phyloP scores from a whole-genome alignment of 2,888 invertebrate genomes.

The Dastarcus helophoroides region DNA sequence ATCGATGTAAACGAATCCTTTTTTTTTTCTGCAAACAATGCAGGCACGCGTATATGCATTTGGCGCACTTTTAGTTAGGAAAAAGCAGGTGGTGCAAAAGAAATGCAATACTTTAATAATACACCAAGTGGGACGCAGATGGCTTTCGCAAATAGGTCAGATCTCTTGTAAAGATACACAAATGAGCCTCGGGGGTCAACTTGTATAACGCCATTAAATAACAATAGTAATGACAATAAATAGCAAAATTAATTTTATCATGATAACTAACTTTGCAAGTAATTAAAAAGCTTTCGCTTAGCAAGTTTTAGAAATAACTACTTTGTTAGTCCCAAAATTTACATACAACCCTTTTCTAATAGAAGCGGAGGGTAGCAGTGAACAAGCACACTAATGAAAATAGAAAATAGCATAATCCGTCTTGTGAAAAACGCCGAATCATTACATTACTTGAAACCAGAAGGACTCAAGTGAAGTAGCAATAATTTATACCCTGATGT shows the following conservation, averaged over 20 bases:
- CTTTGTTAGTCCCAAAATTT: no score
- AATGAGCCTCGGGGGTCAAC: no score
- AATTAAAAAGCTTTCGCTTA: no score
- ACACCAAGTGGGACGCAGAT: slow-evolving; percentile 11
- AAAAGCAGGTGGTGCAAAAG: slow-evolving; percentile 11
- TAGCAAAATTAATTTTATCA: no score
- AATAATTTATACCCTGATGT: slow-evolving; percentile 11
- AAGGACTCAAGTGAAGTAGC: slow-evolving; percentile 9
- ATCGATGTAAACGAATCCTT: no score
- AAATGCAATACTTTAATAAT: slow-evolving; percentile 15
- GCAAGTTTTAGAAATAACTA: no score
- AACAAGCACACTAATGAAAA: slow-evolving; percentile 1
- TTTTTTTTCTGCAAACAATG: no score
- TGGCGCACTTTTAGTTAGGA: slow-evolving; percentile 10
- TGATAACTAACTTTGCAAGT: no score
- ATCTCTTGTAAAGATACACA: no score
- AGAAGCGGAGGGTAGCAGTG: slow-evolving; percentile 1
- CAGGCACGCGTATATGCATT: slow-evolving; percentile 12
- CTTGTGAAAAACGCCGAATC: slow-evolving; percentile 9
- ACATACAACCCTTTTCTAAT: no score
- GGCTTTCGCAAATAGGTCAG: slow-evolving; percentile 11
- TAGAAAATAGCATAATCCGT: slow-evolving; percentile 3
- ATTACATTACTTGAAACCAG: neutral
- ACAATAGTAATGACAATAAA: no score
- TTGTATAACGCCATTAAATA: no score